Evolutionary conservation across 1,140 invertebrate species (phyloP).

Genomic region (Drosophila prosaltans): DNA sequence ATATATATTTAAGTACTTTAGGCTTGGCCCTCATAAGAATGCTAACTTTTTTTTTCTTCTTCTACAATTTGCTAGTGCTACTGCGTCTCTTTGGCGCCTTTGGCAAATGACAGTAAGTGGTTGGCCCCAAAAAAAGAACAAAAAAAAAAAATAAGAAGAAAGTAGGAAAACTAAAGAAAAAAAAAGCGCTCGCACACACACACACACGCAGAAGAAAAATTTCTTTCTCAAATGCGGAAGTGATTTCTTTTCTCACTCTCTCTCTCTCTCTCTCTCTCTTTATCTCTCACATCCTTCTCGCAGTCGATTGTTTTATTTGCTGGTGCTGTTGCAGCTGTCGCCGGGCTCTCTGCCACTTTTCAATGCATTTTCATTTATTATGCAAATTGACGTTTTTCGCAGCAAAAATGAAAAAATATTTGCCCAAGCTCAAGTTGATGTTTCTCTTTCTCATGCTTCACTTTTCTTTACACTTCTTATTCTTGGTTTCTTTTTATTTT

Average conservation of each 20-base stretch:
- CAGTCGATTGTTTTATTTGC: slow-evolving; percentile 56
- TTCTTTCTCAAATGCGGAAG: slow-evolving; percentile 37
- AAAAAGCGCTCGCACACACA: not conserved
- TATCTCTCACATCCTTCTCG: not conserved
- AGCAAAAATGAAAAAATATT: slow-evolving; percentile 60
- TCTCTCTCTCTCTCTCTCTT: not conserved
- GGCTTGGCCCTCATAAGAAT: slow-evolving; percentile 55
- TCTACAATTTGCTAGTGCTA: slow-evolving; percentile 9
- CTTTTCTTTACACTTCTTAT: not conserved
- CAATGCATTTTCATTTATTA: slow-evolving; percentile 82
- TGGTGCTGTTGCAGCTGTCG: slow-evolving; percentile 47
- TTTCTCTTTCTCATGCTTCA: slow-evolving; percentile 16
- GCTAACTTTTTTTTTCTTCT: slow-evolving; percentile 56
- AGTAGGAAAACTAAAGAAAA: not conserved
- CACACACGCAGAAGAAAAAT: not conserved
- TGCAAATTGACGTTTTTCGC: slow-evolving; percentile 75
- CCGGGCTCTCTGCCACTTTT: slow-evolving; percentile 71
- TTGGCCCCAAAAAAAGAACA: slow-evolving; percentile 47
- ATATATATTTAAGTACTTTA: slow-evolving; percentile 13
- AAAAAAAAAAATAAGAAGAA: slow-evolving; percentile 10
- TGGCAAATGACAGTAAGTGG: slow-evolving; percentile 56
- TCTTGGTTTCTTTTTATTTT: slow-evolving; percentile 6
- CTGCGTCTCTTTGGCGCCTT: slow-evolving; percentile 43
- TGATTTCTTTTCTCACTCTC: slow-evolving; percentile 39
- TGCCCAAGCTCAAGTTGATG: slow-evolving; percentile 40